Conservation (phyloP, 1,140 invertebrate genomes). For the Zeugodacus cucurbitae region DNA sequence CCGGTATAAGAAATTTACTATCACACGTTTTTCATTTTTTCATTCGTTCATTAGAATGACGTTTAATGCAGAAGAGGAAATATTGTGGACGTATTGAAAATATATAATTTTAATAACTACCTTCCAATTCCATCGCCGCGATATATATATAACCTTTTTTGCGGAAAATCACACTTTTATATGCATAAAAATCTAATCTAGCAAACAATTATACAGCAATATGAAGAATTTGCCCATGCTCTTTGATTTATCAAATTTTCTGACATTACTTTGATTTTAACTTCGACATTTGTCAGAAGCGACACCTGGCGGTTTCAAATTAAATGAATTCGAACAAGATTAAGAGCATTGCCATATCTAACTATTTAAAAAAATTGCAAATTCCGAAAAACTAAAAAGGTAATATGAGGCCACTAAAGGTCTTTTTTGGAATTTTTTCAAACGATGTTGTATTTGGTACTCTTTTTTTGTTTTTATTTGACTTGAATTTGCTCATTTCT, state of each 20-base stretch:
- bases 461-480: no score
- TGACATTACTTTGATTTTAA: slow-evolving; percentile 5
- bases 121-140: slow-evolving; percentile 4
- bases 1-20: neutral
- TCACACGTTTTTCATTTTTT: slow-evolving; percentile 14
- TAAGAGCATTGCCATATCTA: neutral
- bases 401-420: no score
- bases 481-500: no score
- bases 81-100: neutral
- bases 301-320: neutral
- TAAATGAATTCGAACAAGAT: neutral
- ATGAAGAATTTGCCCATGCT: neutral
- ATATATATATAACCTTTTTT: neutral
- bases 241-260: neutral
- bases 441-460: no score
- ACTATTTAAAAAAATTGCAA: neutral
- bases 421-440: no score
- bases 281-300: neutral
- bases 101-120: neutral
- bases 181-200: neutral
- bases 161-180: neutral
- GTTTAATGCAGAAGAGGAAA: neutral
- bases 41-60: neutral
- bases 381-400: neutral
- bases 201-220: neutral